Evolutionary conservation across 2,113 vertebrate genomes (phyloP).

Genomic region (Neotoma lepida): DNA sequence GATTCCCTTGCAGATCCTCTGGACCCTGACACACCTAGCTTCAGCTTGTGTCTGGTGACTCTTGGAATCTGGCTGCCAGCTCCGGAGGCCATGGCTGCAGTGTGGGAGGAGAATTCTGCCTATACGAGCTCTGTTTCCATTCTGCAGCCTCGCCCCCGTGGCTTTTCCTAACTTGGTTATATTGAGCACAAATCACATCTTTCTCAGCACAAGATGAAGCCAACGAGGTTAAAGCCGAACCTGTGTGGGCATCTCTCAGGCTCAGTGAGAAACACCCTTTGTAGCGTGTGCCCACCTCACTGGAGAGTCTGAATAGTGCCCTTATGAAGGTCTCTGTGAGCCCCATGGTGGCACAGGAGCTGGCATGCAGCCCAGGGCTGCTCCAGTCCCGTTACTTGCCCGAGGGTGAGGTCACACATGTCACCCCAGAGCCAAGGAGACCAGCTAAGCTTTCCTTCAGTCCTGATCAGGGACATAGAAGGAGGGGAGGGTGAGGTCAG

Average conservation of each 20-base stretch:
- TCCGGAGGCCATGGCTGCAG: not conserved
- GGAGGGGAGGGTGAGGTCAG: not conserved
- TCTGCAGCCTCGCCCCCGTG: not conserved
- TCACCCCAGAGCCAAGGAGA: not conserved
- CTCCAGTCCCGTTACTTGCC: not conserved
- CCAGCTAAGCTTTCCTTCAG: not conserved
- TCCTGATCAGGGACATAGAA: not conserved
- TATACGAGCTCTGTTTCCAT: fast-evolving
- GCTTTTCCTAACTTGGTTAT: not conserved
- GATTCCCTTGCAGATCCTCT: not conserved
- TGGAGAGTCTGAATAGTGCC: not conserved
- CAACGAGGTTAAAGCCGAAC: not conserved
- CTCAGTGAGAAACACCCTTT: not conserved
- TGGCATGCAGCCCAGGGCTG: not conserved
- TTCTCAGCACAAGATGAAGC: not conserved
- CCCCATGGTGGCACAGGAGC: not conserved
- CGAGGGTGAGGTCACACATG: not conserved
- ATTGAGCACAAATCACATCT: not conserved
- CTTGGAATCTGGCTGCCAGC: not conserved
- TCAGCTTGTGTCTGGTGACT: not conserved
- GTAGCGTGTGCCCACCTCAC: not conserved
- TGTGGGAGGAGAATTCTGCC: not conserved
- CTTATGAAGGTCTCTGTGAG: not conserved
- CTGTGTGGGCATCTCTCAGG: not conserved
- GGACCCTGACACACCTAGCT: not conserved